Percentiles rank a stretch among this genome's conserved stretches.
These are phyloP conservation scores for Camponotus floridanus DNA, from an alignment of 1,140 invertebrate species.

Conservation along the genomic window DNA sequence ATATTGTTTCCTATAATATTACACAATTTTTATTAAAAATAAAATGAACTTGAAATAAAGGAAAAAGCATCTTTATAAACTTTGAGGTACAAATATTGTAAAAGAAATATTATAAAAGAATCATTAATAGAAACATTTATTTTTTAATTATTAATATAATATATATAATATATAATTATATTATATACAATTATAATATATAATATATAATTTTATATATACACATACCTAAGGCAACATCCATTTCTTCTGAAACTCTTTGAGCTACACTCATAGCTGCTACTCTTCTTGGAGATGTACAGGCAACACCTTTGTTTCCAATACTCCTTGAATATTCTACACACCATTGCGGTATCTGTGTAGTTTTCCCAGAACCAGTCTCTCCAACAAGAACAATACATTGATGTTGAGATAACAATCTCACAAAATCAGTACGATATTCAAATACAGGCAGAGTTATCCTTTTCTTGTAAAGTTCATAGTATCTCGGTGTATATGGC, in stretches of 20 bases:
- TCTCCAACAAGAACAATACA: conserved; percentile 98
- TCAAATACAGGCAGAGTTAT: conserved; percentile 98
- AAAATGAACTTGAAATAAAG: not conserved
- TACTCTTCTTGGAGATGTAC: conserved; percentile 98
- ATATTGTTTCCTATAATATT: not conserved
- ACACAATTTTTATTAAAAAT: not conserved
- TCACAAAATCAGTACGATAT: conserved; percentile 98
- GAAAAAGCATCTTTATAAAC: not conserved
- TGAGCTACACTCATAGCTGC: conserved; percentile 99
- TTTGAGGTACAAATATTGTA: not conserved
- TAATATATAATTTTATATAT: not conserved
- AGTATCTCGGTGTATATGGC: conserved; percentile 93
- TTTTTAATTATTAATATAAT: not conserved
- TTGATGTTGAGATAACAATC: conserved; percentile 95
- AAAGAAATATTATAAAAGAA: no score
- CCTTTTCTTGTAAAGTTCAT: conserved; percentile 95
- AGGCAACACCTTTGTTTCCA: conserved; percentile 95
- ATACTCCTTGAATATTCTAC: conserved; percentile 94
- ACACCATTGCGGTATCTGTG: conserved; percentile 97
- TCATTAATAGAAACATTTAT: not conserved
- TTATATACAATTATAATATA: conserved; percentile 2
- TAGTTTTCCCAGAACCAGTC: conserved; percentile 99
- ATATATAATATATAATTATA: not conserved
- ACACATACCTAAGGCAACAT: conserved; percentile 91
- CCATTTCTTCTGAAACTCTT: conserved; percentile 99